Evolutionary conservation across 2,113 vertebrate species (phyloP), one percentile per base, ranked within the genome.

Genomic region (Vidua macroura): DNA sequence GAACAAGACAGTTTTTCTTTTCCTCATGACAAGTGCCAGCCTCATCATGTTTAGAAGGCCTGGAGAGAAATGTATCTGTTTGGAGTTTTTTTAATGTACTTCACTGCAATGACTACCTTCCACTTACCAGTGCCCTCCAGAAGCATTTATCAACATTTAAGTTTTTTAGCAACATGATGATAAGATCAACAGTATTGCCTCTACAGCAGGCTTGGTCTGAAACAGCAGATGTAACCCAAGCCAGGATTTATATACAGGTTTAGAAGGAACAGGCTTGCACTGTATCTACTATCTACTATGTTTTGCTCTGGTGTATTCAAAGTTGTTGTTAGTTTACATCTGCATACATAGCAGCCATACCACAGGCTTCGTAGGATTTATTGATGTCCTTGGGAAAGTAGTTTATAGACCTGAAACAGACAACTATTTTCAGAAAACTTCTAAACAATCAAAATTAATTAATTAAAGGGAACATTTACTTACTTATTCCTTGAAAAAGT

Each of bases 401-500:
- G 12, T 27, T 82, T 83, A 49, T 17, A 68, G 35, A 84, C 27
- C 9, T 5, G 0, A 75, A 91, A 67, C 17, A 64, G 33, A 64
- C 4, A 72, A 59, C 21, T 80, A 10, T 79, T 93, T 88, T 73
- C 88, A 91, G 49, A 91, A 90, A 53, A 43, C 18, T 16, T 85
- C 58, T n/a, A 82, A 92, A 68, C 23, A 84, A 52, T 31, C 7
- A 75, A 30, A 58, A 41, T 10, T 25, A 59, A 67, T 55, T 16
- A 33, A 44, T 69, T 53, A 46, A 17, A 77, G 5, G 13, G 16
- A 67, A 13, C 23, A 35, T 92, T 88, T 91, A 98, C 99, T 98
- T 98, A 99, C 99, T 99, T 98, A 99, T 99, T 97, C 98, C 99
- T 98, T 99, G 99, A 97, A 99, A 99, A 92, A 99, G 99, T 96